phyloP scores from a whole-genome alignment of 2,113 vertebrate genomes.

The Spea bombifrons region DNA sequence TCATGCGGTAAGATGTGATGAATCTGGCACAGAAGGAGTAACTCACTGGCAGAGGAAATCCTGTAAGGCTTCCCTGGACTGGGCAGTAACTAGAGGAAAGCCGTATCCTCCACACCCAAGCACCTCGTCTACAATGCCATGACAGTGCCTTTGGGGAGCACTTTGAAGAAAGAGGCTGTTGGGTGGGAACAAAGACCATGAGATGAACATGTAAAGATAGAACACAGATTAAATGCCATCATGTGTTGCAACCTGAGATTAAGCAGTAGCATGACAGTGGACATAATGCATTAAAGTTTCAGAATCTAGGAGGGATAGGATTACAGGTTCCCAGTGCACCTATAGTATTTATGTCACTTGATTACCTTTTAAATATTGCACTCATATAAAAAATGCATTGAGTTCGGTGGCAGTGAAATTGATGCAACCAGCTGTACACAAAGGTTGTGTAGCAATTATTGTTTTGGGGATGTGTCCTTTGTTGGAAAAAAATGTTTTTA shows the following conservation, averaged over 20 bases:
- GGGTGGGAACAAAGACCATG: too few species aligned
- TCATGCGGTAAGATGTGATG: neutral
- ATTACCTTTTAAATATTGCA: too few species aligned
- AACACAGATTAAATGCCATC: too few species aligned
- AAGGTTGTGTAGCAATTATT: too few species aligned
- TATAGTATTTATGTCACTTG: too few species aligned
- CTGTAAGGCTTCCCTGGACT: neutral
- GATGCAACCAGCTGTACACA: neutral
- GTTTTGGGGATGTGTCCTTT: too few species aligned
- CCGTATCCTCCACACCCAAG: neutral
- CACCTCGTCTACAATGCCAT: neutral
- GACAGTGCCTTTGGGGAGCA: too few species aligned
- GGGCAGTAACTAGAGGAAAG: neutral
- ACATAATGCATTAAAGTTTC: too few species aligned
- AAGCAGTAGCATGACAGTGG: too few species aligned
- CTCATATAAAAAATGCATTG: neutral
- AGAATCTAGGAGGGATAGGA: neutral
- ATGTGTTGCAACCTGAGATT: neutral
- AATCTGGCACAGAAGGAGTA: neutral
- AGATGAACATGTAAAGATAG: too few species aligned
- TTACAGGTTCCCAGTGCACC: neutral
- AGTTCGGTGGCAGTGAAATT: neutral
- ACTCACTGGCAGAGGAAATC: conserved; percentile 26
- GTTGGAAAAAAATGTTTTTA: too few species aligned
- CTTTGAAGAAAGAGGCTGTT: too few species aligned